These are phyloP conservation scores for Myiozetetes cayanensis DNA, from an alignment of 2,113 vertebrate genomes.

Conservation along the genomic window DNA sequence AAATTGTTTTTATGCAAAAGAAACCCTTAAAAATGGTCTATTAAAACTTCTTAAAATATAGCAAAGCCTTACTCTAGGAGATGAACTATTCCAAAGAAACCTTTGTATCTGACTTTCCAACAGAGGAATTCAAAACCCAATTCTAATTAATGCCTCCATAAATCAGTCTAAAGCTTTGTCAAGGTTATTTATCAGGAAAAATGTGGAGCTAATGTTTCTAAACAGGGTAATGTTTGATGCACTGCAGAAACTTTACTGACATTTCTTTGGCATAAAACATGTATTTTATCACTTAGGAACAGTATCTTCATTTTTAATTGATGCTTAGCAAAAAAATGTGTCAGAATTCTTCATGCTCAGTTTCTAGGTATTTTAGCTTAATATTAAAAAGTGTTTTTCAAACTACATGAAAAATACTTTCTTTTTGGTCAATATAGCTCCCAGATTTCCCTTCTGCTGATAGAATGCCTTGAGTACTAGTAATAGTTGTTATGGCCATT, in stretches of 20 bases:
- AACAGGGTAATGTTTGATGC: background rate
- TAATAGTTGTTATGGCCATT: background rate
- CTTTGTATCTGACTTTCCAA: background rate
- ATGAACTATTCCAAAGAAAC: background rate
- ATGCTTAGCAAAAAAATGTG: background rate
- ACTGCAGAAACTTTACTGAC: background rate
- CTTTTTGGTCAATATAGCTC: background rate
- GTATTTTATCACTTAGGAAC: background rate
- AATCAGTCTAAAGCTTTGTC: background rate
- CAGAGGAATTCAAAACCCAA: background rate
- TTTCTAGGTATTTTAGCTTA: background rate
- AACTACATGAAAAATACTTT: background rate
- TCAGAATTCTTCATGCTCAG: background rate
- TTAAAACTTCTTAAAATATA: background rate
- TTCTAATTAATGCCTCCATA: background rate
- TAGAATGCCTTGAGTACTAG: background rate
- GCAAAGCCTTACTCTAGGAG: background rate
- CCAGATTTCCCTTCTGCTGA: background rate
- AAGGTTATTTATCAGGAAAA: background rate
- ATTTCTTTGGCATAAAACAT: background rate
- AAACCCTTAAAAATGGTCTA: rapidly evolving
- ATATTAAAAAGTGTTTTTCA: background rate
- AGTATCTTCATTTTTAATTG: background rate
- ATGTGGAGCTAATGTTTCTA: background rate
- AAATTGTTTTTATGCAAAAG: background rate